A percentile compares a stretch with the other conserved stretches of the same genome.
phyloP scores from a whole-genome alignment of 2,797 vertebrate species.

The Protonibea diacanthus region DNA sequence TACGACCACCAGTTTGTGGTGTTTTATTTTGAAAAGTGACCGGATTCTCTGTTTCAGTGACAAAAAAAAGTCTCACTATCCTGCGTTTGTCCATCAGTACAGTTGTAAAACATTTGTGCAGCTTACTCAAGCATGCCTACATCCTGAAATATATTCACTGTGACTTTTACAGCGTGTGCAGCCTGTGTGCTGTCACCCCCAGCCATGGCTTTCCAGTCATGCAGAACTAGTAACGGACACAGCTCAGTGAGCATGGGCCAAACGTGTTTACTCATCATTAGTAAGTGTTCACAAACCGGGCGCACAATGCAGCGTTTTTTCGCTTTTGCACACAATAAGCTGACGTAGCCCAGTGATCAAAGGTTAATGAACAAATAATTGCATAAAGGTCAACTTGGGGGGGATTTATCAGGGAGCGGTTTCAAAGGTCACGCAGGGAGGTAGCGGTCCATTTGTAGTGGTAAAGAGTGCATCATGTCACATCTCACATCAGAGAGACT shows the following conservation, averaged over 20 bases:
- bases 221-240: constrained; percentile 69
- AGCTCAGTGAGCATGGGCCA: constrained; percentile 66
- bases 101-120: constrained; percentile 17
- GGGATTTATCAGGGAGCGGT: constrained; percentile 15
- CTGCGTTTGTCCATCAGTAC: not conserved
- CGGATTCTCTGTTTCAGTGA: not conserved
- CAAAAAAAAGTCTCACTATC: constrained; percentile 13
- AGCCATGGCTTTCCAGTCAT: constrained; percentile 62
- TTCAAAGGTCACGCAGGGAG: constrained; percentile 20
- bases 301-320: constrained; percentile 17
- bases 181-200: constrained; percentile 50
- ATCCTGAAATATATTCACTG: constrained; percentile 51
- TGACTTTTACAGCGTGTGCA: constrained; percentile 37
- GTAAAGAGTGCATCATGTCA: constrained; percentile 1
- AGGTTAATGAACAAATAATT: constrained; percentile 67
- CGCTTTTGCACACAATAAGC: constrained; percentile 48
- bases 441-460: not conserved
- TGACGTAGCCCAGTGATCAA: constrained; percentile 24
- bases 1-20: too few species aligned
- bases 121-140: constrained; percentile 23
- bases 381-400: constrained; percentile 45
- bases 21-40: too few species aligned
- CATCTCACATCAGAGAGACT: constrained; percentile 1
- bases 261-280: constrained; percentile 73
- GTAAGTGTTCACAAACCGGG: constrained; percentile 44